Conservation (phyloP, 2,113 vertebrate genomes). For the Poecilia latipinna region DNA sequence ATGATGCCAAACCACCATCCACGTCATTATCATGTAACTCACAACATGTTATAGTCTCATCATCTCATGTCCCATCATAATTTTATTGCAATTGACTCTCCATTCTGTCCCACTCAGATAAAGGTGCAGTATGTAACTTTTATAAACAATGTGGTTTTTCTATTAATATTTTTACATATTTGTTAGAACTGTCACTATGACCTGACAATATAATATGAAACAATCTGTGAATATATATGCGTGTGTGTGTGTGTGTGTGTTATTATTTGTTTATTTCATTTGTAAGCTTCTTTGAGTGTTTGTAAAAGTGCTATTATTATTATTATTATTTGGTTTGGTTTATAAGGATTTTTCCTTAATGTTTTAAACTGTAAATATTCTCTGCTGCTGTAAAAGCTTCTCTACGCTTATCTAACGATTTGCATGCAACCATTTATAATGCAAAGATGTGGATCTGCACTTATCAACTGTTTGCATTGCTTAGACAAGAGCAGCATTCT, state of each 20-base stretch:
- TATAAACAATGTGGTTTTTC: no score
- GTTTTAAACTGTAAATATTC: background rate
- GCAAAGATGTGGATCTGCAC: background rate
- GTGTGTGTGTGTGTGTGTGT: no score
- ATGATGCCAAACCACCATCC: slow-evolving; percentile 7
- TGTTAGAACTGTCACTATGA: no score
- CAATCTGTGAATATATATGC: no score
- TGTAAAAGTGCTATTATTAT: no score
- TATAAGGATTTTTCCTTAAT: no score
- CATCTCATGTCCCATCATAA: background rate
- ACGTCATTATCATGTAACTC: slow-evolving; percentile 3
- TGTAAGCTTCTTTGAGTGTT: no score
- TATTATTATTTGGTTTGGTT: no score
- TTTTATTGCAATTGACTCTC: background rate
- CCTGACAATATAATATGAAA: no score
- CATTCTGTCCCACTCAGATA: slow-evolving; percentile 13
- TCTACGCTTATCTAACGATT: slow-evolving; percentile 11
- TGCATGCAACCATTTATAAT: slow-evolving; percentile 26
- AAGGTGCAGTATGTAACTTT: no score
- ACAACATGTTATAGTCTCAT: slow-evolving; percentile 8
- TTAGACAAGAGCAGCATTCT: slow-evolving; percentile 13
- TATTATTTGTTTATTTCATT: no score
- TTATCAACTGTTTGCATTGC: background rate
- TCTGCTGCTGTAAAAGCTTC: slow-evolving; percentile 14
- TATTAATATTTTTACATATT: no score